A percentile compares a stretch with the other conserved stretches of the same genome.
These are phyloP conservation scores for Campylorhamphus procurvoides DNA, from an alignment of 2,113 vertebrate species.

Conservation along the genomic window DNA sequence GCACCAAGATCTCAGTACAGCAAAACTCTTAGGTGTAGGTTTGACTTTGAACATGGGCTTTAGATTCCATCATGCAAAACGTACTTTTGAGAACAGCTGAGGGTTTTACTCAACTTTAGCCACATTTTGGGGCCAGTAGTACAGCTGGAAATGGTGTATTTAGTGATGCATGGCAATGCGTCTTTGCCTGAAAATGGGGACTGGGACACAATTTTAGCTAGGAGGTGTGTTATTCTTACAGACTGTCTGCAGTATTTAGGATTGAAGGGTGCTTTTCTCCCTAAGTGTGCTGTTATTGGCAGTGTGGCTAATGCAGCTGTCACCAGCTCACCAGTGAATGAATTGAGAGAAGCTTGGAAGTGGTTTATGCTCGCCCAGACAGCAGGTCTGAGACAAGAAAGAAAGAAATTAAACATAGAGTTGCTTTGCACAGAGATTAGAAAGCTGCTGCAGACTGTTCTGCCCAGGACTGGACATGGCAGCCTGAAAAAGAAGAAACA, in stretches of 20 bases:
- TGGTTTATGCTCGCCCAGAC: neutral
- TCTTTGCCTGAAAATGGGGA: neutral
- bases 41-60: neutral
- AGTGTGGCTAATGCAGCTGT: neutral
- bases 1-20: neutral
- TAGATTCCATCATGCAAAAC: neutral
- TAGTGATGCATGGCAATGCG: neutral
- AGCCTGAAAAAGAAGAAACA: neutral
- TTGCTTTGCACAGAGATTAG: neutral
- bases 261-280: neutral
- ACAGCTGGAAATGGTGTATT: neutral
- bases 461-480: accelerated
- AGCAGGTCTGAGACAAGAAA: neutral
- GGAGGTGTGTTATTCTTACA: neutral
- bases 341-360: neutral
- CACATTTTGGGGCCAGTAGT: neutral
- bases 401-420: neutral
- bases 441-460: neutral
- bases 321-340: neutral
- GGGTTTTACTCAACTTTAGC: neutral
- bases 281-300: neutral
- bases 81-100: neutral
- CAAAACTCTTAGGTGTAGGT: neutral
- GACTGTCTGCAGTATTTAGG: neutral
- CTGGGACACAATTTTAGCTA: neutral